A percentile compares a stretch with the other conserved stretches of the same genome.
Conservation (phyloP, 92 coral and sea anemone genomes). For the Galaxea fascicularis region DNA sequence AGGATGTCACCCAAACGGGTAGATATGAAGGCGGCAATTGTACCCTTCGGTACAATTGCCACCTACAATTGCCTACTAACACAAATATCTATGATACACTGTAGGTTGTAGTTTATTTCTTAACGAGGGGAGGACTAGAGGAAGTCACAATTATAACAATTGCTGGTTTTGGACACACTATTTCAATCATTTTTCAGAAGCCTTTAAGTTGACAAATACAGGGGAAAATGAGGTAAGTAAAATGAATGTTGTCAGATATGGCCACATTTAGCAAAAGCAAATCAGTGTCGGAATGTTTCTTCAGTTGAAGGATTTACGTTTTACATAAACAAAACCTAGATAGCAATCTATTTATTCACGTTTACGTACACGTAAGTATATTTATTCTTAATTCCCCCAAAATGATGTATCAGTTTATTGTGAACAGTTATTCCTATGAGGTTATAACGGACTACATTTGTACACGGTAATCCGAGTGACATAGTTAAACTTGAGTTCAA, state of each 20-base stretch:
- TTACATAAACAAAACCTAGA: neutral
- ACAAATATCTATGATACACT: too few relatives aligned
- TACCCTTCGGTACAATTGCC: too few relatives aligned
- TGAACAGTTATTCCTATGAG: neutral
- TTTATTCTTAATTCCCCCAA: neutral
- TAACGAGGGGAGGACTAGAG: too few relatives aligned
- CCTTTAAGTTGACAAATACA: slow-evolving; percentile 2
- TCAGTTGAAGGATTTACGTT: neutral
- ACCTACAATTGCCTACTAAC: too few relatives aligned
- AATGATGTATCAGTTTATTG: too few relatives aligned
- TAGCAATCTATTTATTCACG: neutral
- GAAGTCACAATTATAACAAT: neutral
- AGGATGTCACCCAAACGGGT: too few relatives aligned
- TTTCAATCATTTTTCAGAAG: neutral
- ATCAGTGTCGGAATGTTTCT: neutral
- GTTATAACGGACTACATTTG: too few relatives aligned
- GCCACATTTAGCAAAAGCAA: neutral
- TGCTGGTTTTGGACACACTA: neutral
- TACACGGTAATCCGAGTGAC: too few relatives aligned
- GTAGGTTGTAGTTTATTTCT: neutral
- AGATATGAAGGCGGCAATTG: too few relatives aligned
- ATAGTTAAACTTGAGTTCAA: neutral
- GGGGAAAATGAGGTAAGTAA: slow-evolving; percentile 25
- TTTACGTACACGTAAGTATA: too few relatives aligned
- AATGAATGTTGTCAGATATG: neutral